phyloP scores from a whole-genome alignment of 2,797 vertebrate genomes.

The Orientallactaga sibirica region DNA sequence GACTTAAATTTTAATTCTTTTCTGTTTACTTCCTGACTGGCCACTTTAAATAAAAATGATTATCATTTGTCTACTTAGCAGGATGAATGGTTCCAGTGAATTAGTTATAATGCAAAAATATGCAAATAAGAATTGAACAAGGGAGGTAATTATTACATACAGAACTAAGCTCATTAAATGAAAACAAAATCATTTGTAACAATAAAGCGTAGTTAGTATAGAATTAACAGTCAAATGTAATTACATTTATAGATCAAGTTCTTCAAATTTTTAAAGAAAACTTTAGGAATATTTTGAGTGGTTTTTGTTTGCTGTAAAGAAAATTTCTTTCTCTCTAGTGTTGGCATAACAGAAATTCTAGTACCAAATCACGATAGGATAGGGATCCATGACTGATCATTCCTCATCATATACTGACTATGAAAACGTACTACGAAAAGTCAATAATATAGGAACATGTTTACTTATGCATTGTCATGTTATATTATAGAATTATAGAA shows the following conservation, averaged over 20 bases:
- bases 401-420: neutral
- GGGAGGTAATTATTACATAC: neutral
- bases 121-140: neutral
- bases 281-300: neutral
- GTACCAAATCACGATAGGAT: neutral
- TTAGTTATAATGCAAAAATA: slow-evolving; percentile 2
- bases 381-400: neutral
- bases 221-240: neutral
- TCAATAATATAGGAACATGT: neutral
- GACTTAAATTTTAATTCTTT: neutral
- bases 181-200: slow-evolving; percentile 10
- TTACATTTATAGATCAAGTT: slow-evolving; percentile 26
- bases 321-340: neutral
- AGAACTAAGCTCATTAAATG: slow-evolving; percentile 2
- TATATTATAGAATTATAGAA: neutral
- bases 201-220: slow-evolving; percentile 8
- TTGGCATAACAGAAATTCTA: slow-evolving; percentile 6
- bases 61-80: slow-evolving; percentile 18
- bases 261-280: slow-evolving; percentile 32
- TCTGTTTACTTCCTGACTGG: slow-evolving; percentile 23
- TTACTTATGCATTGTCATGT: neutral
- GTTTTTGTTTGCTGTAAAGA: slow-evolving; percentile 20
- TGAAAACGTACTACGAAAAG: slow-evolving; percentile 15
- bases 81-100: neutral
- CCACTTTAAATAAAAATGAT: neutral